Evolutionary conservation across 2,113 vertebrate genomes (phyloP).

Genomic region (Varanus komodoensis): DNA sequence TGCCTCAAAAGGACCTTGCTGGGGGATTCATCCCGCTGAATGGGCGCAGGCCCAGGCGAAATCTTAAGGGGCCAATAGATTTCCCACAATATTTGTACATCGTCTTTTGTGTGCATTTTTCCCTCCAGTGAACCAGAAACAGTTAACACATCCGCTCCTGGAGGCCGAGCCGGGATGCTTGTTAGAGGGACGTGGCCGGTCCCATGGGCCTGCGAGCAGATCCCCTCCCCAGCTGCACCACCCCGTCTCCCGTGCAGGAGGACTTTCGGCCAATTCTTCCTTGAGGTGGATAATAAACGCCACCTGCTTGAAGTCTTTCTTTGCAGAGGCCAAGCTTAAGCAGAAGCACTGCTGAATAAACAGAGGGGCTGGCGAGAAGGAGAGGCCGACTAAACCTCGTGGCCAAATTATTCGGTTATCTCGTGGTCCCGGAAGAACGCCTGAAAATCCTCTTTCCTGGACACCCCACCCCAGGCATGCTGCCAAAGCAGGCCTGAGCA

Average conservation of each 20-base stretch:
- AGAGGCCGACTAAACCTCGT: not conserved
- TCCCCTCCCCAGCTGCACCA: conserved; percentile 12
- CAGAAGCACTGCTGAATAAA: conserved; percentile 34
- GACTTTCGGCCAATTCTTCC: conserved; percentile 78
- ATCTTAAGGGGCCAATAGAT: conserved; percentile 87
- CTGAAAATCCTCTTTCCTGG: too few relatives aligned
- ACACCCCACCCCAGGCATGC: too few relatives aligned
- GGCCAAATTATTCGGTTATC: too few relatives aligned
- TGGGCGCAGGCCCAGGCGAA: conserved; percentile 86
- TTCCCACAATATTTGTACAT: conserved; percentile 97
- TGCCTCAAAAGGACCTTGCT: conserved; percentile 85
- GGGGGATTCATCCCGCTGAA: conserved; percentile 90
- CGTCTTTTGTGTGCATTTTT: conserved; percentile 91
- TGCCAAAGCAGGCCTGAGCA: too few relatives aligned
- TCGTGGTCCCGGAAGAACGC: too few relatives aligned
- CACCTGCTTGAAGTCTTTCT: conserved; percentile 78
- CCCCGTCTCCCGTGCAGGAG: conserved; percentile 53
- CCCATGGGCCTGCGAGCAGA: not conserved
- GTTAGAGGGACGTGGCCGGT: conserved; percentile 48
- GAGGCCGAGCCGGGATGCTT: conserved; percentile 71
- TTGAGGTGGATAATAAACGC: conserved; percentile 73
- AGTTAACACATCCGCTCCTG: conserved; percentile 91
- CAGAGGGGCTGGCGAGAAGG: rapidly evolving
- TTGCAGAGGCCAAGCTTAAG: conserved; percentile 18
- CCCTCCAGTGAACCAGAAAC: conserved; percentile 93